These are phyloP conservation scores for Lamellibrachia satsuma DNA, from an alignment of 2,888 invertebrate genomes.

Conservation along the genomic window DNA sequence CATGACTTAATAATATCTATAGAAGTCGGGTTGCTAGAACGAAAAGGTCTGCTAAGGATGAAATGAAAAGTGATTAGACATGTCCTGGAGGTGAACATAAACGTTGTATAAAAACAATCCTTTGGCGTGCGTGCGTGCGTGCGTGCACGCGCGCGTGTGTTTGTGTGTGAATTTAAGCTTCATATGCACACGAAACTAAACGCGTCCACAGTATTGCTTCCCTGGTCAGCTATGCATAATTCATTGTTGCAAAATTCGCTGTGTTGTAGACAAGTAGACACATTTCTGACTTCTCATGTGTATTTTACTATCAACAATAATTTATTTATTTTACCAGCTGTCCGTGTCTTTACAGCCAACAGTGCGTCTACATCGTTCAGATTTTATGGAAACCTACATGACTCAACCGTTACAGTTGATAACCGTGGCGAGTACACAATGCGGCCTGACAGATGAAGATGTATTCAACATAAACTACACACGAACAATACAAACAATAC, in stretches of 20 bases:
- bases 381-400: not conserved
- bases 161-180: too few relatives aligned
- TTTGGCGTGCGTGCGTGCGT: too few relatives aligned
- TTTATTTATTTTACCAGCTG: not conserved
- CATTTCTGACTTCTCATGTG: not conserved
- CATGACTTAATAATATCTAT: too few relatives aligned
- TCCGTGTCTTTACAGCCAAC: not conserved
- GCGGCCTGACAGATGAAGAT: not conserved
- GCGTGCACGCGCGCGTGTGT: too few relatives aligned
- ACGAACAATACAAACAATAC: not conserved
- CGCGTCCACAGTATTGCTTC: too few relatives aligned
- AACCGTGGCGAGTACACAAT: not conserved
- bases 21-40: too few relatives aligned
- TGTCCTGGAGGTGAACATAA: too few relatives aligned
- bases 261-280: too few relatives aligned
- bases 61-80: too few relatives aligned
- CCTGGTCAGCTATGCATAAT: not conserved
- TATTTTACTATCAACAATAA: not conserved
- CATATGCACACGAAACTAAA: too few relatives aligned
- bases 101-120: too few relatives aligned
- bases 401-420: not conserved
- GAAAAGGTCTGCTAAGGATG: too few relatives aligned
- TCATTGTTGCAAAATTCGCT: not conserved
- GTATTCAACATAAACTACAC: not conserved
- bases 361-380: not conserved